A percentile compares a stretch with the other conserved stretches of the same genome.
phyloP scores from a whole-genome alignment of 1,140 invertebrate genomes.

The Bombus picipes region DNA sequence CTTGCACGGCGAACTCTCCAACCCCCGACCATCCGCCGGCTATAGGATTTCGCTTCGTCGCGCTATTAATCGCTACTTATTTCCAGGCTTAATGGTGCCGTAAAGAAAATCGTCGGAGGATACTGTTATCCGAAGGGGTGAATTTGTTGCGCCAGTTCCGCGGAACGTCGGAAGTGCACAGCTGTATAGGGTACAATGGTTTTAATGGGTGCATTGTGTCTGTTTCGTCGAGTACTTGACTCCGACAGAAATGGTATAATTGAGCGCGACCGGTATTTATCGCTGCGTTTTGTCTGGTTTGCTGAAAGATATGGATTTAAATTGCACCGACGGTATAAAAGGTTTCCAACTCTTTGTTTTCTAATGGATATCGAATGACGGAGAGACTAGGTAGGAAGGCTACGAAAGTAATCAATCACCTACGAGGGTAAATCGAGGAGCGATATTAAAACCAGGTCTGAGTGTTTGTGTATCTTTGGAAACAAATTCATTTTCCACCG shows the following conservation, averaged over 20 bases:
- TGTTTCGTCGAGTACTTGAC: background rate
- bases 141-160: constrained; percentile 25
- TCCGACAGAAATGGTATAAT: constrained; percentile 6
- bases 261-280: constrained; percentile 28
- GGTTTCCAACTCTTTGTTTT: background rate
- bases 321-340: background rate
- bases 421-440: background rate
- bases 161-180: background rate
- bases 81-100: constrained; percentile 32
- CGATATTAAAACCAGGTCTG: background rate
- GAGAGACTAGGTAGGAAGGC: background rate
- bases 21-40: background rate
- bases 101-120: constrained; percentile 39
- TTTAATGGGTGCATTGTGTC: constrained; percentile 17
- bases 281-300: background rate
- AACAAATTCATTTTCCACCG: background rate
- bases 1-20: background rate
- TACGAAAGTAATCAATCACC: constrained; percentile 1
- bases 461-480: constrained; percentile 1
- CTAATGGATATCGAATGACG: background rate
- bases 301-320: background rate
- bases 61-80: constrained; percentile 47
- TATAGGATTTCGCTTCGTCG: constrained; percentile 26
- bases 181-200: constrained; percentile 4
- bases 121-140: background rate